A percentile compares a stretch with the other conserved stretches of the same genome.
These are phyloP conservation scores for Ganaspis sp. DNA, from an alignment of 1,140 invertebrate genomes.

Conservation along the genomic window DNA sequence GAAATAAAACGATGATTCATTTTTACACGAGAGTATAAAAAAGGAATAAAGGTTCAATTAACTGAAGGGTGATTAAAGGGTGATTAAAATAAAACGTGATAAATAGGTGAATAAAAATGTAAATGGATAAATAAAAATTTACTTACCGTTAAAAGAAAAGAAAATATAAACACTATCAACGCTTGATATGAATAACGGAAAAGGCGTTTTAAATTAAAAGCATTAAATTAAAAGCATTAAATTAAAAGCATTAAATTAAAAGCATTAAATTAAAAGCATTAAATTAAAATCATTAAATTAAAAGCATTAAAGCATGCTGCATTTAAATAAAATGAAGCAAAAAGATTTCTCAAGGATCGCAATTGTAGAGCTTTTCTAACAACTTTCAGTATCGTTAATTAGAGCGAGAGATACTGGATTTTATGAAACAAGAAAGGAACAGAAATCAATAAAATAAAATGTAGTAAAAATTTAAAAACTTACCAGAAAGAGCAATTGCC, in stretches of 20 bases:
- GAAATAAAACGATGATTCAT: too few relatives aligned
- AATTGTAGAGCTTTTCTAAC: not conserved
- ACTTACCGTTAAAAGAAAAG: too few relatives aligned
- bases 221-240: not conserved
- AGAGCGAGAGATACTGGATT: not conserved
- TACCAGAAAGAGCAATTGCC: conserved; percentile 95
- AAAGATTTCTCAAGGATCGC: conserved; percentile 27
- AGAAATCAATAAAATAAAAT: not conserved
- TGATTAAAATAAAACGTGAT: too few relatives aligned
- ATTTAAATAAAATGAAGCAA: not conserved
- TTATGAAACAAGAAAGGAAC: not conserved
- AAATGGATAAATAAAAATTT: too few relatives aligned
- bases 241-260: not conserved
- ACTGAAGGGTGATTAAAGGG: too few relatives aligned
- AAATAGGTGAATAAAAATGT: too few relatives aligned
- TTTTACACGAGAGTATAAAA: too few relatives aligned
- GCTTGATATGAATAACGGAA: too few relatives aligned
- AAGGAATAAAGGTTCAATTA: too few relatives aligned
- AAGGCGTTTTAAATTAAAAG: too few relatives aligned
- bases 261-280: too few relatives aligned
- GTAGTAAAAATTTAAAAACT: conserved; percentile 54
- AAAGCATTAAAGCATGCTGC: not conserved
- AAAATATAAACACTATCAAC: too few relatives aligned
- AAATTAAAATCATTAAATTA: not conserved
- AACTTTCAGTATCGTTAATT: not conserved